phyloP scores from a whole-genome alignment of 2,797 vertebrate species.

The Lacerta viridis region DNA sequence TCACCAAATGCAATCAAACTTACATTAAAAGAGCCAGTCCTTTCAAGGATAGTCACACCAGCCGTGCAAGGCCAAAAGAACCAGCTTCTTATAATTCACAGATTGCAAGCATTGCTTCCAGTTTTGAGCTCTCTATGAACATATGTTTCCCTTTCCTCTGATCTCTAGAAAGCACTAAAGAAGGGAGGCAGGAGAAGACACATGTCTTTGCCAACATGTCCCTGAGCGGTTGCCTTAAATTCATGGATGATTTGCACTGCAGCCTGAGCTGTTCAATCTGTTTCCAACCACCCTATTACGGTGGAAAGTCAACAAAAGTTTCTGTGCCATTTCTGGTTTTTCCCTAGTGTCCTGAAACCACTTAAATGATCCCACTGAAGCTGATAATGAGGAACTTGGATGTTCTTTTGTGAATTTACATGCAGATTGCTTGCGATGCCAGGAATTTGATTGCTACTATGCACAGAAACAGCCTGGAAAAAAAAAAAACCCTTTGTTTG shows the following conservation, averaged over 20 bases:
- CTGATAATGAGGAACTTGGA: conserved; percentile 50
- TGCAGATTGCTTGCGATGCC: conserved; percentile 49
- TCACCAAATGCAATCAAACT: conserved; percentile 61
- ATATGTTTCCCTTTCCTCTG: conserved; percentile 53
- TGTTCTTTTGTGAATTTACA: conserved; percentile 26
- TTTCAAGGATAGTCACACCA: conserved; percentile 50
- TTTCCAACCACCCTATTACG: conserved; percentile 53
- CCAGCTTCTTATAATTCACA: conserved; percentile 41
- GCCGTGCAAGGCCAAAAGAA: neutral
- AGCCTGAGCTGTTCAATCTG: conserved; percentile 57
- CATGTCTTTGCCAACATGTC: conserved; percentile 54
- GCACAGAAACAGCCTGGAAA: conserved; percentile 46
- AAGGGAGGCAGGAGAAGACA: conserved; percentile 46
- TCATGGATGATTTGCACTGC: conserved; percentile 38
- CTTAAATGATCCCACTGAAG: conserved; percentile 68
- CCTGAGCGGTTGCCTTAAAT: conserved; percentile 55
- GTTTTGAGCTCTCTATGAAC: conserved; percentile 58
- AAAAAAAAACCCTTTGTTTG: neutral
- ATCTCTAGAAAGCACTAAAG: conserved; percentile 57
- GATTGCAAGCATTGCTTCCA: conserved; percentile 43
- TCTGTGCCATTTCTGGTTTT: conserved; percentile 48
- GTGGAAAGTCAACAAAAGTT: conserved; percentile 56
- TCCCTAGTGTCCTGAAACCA: conserved; percentile 55
- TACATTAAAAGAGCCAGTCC: conserved; percentile 41
- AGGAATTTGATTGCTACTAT: conserved; percentile 61